Evolutionary conservation across 35 echinoderm and acorn worm genomes (phyloP).

Genomic region (Apostichopus japonicus): DNA sequence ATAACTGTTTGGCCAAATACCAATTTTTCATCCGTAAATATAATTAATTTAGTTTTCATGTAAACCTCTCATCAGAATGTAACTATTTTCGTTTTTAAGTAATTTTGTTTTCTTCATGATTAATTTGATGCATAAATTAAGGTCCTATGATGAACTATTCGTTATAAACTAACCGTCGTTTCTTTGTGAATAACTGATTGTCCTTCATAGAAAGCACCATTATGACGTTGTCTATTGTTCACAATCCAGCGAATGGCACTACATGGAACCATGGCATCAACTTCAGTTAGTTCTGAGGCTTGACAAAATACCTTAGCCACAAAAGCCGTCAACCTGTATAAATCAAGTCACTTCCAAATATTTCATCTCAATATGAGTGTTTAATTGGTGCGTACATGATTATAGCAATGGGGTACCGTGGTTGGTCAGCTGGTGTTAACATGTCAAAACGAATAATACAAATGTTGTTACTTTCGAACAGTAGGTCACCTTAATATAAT

Average conservation of each 20-base stretch:
- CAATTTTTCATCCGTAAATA: too few relatives aligned
- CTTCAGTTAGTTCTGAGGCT: conserved; percentile 51
- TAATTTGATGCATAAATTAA: not conserved
- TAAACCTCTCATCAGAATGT: too few relatives aligned
- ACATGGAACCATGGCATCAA: conserved; percentile 69
- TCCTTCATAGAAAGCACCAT: conserved; percentile 73
- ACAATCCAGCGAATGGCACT: conserved; percentile 76
- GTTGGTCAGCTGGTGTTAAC: not conserved
- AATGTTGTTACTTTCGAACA: not conserved
- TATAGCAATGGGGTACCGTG: not conserved
- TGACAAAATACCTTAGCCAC: conserved; percentile 85
- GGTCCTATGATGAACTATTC: too few relatives aligned
- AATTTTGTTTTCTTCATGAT: too few relatives aligned
- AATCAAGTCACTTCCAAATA: not conserved
- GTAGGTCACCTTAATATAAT: too few relatives aligned
- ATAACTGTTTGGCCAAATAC: too few relatives aligned
- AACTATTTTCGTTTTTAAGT: too few relatives aligned
- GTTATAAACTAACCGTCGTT: conserved; percentile 39
- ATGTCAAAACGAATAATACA: not conserved
- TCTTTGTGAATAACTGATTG: conserved; percentile 69
- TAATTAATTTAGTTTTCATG: too few relatives aligned
- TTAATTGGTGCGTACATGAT: not conserved
- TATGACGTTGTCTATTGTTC: conserved; percentile 23
- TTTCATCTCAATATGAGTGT: not conserved
- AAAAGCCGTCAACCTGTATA: conserved; percentile 79